A percentile compares a stretch with the other conserved stretches of the same genome.
Conservation (phyloP, 1,140 invertebrate species). For the Nasonia giraulti region DNA sequence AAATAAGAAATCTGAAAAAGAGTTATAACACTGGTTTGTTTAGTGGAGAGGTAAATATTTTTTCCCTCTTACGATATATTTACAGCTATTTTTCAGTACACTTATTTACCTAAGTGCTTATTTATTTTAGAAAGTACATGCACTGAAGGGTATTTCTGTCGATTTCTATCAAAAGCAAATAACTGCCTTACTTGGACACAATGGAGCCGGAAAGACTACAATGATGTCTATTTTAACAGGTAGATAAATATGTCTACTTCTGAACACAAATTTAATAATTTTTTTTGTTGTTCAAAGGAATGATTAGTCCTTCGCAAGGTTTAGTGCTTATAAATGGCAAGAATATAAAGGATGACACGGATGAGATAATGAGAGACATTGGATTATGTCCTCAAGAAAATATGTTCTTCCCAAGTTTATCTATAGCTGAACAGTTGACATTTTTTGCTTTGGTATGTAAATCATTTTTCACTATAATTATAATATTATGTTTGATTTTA, state of each 20-base stretch:
- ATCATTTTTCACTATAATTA: neutral
- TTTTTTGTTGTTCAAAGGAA: slow-evolving; percentile 62
- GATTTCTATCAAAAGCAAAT: slow-evolving; percentile 80
- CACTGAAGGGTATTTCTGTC: slow-evolving; percentile 72
- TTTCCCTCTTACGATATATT: too few species aligned
- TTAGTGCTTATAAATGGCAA: slow-evolving; percentile 76
- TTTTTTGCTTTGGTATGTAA: slow-evolving; percentile 85
- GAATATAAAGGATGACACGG: slow-evolving; percentile 74
- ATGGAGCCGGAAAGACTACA: slow-evolving; percentile 88
- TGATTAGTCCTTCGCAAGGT: slow-evolving; percentile 77
- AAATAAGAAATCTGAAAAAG: slow-evolving; percentile 68
- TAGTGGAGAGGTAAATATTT: slow-evolving; percentile 58
- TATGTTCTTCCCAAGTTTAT: slow-evolving; percentile 92
- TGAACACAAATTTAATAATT: neutral
- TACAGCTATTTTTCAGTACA: neutral
- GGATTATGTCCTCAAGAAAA: slow-evolving; percentile 96
- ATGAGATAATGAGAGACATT: slow-evolving; percentile 70
- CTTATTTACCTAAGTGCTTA: slow-evolving; percentile 61
- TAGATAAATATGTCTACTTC: slow-evolving; percentile 18
- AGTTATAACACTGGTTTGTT: slow-evolving; percentile 61
- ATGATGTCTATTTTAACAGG: slow-evolving; percentile 82
- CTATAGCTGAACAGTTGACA: slow-evolving; percentile 91
- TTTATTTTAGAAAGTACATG: slow-evolving; percentile 62
- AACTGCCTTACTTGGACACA: slow-evolving; percentile 85
- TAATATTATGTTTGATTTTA: neutral